These are phyloP conservation scores for Pardosa pseudoannulata DNA, from an alignment of 2,888 invertebrate species.

Conservation along the genomic window DNA sequence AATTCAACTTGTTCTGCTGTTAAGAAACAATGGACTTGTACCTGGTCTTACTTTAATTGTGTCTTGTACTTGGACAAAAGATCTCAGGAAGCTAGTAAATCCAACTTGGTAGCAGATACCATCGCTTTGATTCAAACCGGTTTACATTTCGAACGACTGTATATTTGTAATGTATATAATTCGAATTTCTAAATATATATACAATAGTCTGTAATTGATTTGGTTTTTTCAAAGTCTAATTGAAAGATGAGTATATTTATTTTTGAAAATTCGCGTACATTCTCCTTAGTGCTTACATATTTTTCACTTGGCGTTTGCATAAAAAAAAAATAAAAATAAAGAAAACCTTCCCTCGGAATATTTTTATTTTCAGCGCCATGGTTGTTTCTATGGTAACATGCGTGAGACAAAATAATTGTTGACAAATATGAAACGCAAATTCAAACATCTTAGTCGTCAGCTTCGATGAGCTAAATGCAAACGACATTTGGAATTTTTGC, in stretches of 20 bases:
- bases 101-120: slow-evolving; percentile 35
- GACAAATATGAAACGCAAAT: slow-evolving; percentile 15
- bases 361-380: not conserved
- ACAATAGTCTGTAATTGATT: slow-evolving; percentile 26
- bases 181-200: slow-evolving; percentile 15
- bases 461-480: not conserved
- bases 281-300: too few species aligned
- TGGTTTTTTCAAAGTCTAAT: not conserved
- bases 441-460: not conserved
- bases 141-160: slow-evolving; percentile 36
- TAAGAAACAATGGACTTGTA: slow-evolving; percentile 57
- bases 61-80: slow-evolving; percentile 51
- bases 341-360: too few species aligned
- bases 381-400: not conserved
- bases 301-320: too few species aligned
- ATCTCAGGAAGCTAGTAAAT: slow-evolving; percentile 50
- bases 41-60: slow-evolving; percentile 37
- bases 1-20: slow-evolving; percentile 31
- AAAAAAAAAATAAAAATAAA: too few species aligned
- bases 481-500: not conserved
- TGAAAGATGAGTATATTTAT: too few species aligned
- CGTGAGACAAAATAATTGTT: not conserved
- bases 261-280: too few species aligned
- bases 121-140: slow-evolving; percentile 40
- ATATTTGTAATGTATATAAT: slow-evolving; percentile 40